A percentile compares a stretch with the other conserved stretches of the same genome.
Conservation (phyloP, 37 sponge, comb jelly and placozoan genomes). For the Crambe crambe region DNA sequence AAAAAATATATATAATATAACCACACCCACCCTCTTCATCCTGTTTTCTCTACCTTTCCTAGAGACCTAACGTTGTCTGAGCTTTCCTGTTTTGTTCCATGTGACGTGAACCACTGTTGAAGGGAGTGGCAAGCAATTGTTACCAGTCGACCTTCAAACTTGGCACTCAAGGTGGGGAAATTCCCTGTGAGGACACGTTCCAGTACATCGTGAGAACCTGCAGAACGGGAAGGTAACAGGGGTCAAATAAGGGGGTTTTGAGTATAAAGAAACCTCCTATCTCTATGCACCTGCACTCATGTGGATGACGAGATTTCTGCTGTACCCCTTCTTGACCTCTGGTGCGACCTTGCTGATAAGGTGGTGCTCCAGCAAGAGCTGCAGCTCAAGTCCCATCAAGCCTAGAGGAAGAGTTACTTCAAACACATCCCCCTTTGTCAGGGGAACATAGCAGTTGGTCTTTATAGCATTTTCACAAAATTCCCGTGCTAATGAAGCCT, state of each 20-base stretch:
- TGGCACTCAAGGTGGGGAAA: neutral
- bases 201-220: conserved; percentile 12
- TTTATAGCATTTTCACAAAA: conserved; percentile 28
- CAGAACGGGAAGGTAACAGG: neutral
- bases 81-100: too few species aligned
- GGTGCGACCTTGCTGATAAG: neutral
- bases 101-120: conserved; percentile 18
- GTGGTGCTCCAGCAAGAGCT: conserved; percentile 29
- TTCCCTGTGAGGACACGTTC: neutral
- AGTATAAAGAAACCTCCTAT: neutral
- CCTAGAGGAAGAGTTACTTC: conserved; percentile 5
- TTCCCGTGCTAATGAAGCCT: neutral
- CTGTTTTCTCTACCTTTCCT: neutral
- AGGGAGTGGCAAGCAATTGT: conserved; percentile 8
- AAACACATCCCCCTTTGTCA: conserved; percentile 5
- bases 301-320: conserved; percentile 3
- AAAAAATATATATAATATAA: too few species aligned
- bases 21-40: neutral
- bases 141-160: neutral
- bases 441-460: conserved; percentile 8
- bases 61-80: too few species aligned
- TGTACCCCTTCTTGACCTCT: neutral
- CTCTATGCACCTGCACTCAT: conserved; percentile 17
- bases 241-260: neutral
- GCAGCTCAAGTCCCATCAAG: conserved; percentile 8